Evolutionary conservation across 1,140 invertebrate species (phyloP), one percentile per base, ranked within the genome.

Genomic region (Diabrotica virgifera): DNA sequence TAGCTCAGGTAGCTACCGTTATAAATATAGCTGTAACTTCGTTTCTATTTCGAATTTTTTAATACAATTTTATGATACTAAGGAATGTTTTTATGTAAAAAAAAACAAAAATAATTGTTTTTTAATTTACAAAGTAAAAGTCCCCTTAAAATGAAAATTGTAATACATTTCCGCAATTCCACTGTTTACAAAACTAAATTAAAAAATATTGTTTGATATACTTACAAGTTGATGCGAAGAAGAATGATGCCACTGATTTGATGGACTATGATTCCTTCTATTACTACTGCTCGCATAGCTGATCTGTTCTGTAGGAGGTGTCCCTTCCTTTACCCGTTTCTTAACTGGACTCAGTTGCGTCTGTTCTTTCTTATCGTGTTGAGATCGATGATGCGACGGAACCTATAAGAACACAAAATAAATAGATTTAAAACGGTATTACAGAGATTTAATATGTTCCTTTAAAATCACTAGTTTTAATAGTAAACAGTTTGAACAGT

Each of bases 251-350:
- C 82, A 82, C 12, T 66, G 66, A 10, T 69, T 76, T 0, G 74
- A 70, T 5, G 82, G 81, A 60, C 80, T 82, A 65, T 81, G 80
- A 64, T 74, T 74, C 37, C 81, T 78, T 65, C 82, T 78, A 62
- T 77, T 80, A 46, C 54, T 65, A 46, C 54, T 65, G 14, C 53
- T 64, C 40, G 59, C 64, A 40, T 73, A 70, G 62, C 72, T 74
- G 11, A 73, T 70, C 60, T 76, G 76, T 72, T 81, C 80, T 50
- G 77, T 87, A 0, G 94, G 94, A 37, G 95, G 95, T 14, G 95
- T 96, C 71, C 92, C 94, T 77, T 98, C 96, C 77, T 98, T 98
- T 6, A 97, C 95, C n/a, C 96, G 84, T 79, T 98, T 98, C 82
- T 98, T 98, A 4, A 98, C 95, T 0, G 96, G 96, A 74, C 94